A percentile compares a stretch with the other conserved stretches of the same genome.
These are phyloP conservation scores for Brachionus rubens DNA, from an alignment of 1,140 invertebrate genomes.

Conservation along the genomic window DNA sequence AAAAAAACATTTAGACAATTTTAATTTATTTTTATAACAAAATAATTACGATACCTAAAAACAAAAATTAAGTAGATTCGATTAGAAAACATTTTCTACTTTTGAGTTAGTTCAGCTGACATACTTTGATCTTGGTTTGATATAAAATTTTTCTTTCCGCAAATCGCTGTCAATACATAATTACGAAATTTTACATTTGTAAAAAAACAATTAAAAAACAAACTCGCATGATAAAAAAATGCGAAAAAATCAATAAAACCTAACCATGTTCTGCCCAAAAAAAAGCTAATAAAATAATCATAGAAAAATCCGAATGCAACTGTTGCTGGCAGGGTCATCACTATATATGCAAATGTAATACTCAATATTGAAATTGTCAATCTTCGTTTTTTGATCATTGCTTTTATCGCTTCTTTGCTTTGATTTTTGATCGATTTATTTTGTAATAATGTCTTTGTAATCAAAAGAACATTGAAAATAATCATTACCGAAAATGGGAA, in stretches of 20 bases:
- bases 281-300: not conserved
- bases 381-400: not conserved
- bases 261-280: not conserved
- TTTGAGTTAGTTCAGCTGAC: no score
- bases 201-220: not conserved
- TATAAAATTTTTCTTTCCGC: no score
- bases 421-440: not conserved
- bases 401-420: not conserved
- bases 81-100: no score
- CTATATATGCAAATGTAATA: conserved; percentile 24
- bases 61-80: no score
- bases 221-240: not conserved
- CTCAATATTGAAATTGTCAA: conserved; percentile 1
- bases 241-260: not conserved
- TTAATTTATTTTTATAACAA: no score
- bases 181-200: not conserved
- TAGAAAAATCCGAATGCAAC: not conserved
- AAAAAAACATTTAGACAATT: no score
- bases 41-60: no score
- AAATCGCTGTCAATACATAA: not conserved
- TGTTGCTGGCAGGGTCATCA: conserved; percentile 22
- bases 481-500: conserved; percentile 12
- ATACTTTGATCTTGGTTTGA: no score
- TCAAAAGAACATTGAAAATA: not conserved
- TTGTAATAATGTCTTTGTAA: not conserved